Evolutionary conservation across 1,140 invertebrate species (phyloP).

Genomic region (Formica selysi): DNA sequence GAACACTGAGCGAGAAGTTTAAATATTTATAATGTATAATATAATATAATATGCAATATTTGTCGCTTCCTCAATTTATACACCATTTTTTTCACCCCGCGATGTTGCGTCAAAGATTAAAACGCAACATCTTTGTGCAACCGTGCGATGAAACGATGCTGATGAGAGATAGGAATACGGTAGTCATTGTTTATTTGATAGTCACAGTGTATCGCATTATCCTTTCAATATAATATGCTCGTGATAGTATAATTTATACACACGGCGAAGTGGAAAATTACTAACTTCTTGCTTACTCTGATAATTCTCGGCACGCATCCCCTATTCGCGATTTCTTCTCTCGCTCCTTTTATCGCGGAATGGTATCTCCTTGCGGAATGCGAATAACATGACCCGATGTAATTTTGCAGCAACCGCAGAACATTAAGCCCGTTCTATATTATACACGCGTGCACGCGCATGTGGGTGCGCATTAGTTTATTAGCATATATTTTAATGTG

Average conservation of each 20-base stretch:
- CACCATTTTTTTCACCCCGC: not conserved
- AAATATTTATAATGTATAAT: not conserved
- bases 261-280: conserved; percentile 63
- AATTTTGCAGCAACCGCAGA: conserved; percentile 66
- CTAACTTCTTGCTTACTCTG: conserved; percentile 67
- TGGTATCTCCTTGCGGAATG: conserved; percentile 61
- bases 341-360: conserved; percentile 33
- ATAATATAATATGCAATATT: not conserved
- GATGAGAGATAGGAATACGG: not conserved
- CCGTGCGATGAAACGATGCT: not conserved
- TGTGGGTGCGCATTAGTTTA: conserved; percentile 63
- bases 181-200: conserved; percentile 40
- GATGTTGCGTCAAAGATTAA: not conserved
- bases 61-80: not conserved
- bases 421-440: conserved; percentile 70
- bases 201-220: conserved; percentile 25
- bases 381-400: conserved; percentile 68
- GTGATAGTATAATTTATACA: conserved; percentile 45
- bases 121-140: not conserved
- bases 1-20: not conserved
- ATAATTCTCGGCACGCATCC: conserved; percentile 60
- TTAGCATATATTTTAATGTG: conserved; percentile 44
- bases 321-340: not conserved
- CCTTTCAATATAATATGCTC: conserved; percentile 42
- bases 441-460: conserved; percentile 40